A percentile compares a stretch with the other conserved stretches of the same genome.
Conservation (phyloP, 2,888 invertebrate species). For the Candidula unifasciata region DNA sequence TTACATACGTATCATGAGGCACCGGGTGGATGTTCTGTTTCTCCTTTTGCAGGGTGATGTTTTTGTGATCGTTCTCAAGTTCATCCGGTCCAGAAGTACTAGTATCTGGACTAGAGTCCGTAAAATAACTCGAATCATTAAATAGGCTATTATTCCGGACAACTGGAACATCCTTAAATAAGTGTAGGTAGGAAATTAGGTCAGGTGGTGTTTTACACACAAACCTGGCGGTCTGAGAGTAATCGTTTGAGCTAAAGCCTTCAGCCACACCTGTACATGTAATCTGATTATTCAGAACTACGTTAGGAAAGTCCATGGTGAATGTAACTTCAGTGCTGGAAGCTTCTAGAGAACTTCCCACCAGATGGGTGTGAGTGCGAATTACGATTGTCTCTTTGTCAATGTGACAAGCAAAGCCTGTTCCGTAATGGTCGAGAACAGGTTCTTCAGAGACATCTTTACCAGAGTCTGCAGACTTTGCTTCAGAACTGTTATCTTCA, state of each 20-base stretch:
- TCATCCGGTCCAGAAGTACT: background rate
- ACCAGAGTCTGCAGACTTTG: background rate
- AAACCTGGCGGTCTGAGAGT: constrained; percentile 30
- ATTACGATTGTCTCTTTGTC: background rate
- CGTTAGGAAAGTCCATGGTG: background rate
- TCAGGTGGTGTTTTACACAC: constrained; percentile 27
- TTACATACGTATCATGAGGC: background rate
- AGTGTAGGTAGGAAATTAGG: background rate
- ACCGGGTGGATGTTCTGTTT: background rate
- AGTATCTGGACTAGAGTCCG: constrained; percentile 36
- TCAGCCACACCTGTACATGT: background rate
- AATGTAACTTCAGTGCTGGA: constrained; percentile 4
- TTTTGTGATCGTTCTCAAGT: background rate
- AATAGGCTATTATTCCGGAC: constrained; percentile 38
- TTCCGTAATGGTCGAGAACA: constrained; percentile 39
- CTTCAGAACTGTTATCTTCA: background rate
- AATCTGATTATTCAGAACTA: background rate
- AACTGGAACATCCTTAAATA: constrained; percentile 24
- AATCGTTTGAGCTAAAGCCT: background rate
- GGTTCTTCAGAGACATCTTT: background rate
- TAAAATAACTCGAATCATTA: constrained; percentile 43
- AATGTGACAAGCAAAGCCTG: constrained; percentile 33
- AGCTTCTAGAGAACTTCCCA: constrained; percentile 28
- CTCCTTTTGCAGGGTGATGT: background rate
- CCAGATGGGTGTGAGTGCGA: constrained; percentile 31